phyloP scores from a whole-genome alignment of 2,888 invertebrate genomes.

The Dioctria rufipes region DNA sequence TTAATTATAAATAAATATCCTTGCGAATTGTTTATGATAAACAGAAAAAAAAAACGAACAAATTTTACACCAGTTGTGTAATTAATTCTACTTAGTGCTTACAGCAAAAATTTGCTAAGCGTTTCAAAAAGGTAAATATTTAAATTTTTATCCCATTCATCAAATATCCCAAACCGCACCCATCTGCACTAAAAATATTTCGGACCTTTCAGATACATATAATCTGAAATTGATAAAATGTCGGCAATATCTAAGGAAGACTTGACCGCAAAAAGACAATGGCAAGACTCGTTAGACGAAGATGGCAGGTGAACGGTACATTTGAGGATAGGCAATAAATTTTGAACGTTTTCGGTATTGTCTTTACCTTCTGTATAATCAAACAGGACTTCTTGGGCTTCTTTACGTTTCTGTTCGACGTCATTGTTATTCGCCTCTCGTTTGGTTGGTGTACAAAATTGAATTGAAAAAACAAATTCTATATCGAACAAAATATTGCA shows the following conservation, averaged over 20 bases:
- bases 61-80: no score
- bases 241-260: constrained; percentile 33
- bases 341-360: constrained; percentile 57
- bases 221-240: constrained; percentile 5
- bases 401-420: constrained; percentile 48
- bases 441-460: constrained; percentile 50
- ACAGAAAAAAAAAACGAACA: no score
- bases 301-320: constrained; percentile 58
- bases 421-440: constrained; percentile 58
- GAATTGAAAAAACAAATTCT: constrained; percentile 51
- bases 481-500: constrained; percentile 21
- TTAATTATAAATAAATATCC: no score
- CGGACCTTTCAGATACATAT: no score
- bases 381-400: constrained; percentile 37
- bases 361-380: constrained; percentile 45
- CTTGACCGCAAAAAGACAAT: constrained; percentile 37
- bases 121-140: no score
- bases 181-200: no score
- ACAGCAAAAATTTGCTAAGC: no score
- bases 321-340: constrained; percentile 57
- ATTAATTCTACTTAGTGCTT: no score
- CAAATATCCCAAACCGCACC: no score
- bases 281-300: constrained; percentile 50
- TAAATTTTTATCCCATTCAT: no score
- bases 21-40: no score